These are phyloP conservation scores for Rhea americana DNA, from an alignment of 2,113 vertebrate species.

Conservation along the genomic window DNA sequence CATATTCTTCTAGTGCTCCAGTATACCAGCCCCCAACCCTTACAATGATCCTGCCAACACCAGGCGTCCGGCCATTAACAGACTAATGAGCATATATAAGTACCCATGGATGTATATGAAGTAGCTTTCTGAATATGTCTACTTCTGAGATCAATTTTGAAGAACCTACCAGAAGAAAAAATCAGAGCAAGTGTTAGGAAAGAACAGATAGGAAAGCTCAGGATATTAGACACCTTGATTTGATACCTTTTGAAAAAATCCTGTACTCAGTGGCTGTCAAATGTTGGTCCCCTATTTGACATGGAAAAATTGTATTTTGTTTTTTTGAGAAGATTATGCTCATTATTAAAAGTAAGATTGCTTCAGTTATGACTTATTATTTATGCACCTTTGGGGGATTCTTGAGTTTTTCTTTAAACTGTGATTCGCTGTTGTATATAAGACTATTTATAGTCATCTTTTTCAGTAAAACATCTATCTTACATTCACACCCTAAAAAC, in stretches of 20 bases:
- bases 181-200: not conserved
- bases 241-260: constrained; percentile 10
- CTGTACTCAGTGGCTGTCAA: not conserved
- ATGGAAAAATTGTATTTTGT: constrained; percentile 32
- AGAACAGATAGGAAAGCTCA: not conserved
- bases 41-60: no score
- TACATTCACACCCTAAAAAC: not conserved
- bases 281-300: not conserved
- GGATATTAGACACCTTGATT: not conserved
- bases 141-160: not conserved
- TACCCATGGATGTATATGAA: rapidly evolving
- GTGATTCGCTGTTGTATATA: not conserved
- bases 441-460: not conserved
- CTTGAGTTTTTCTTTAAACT: not conserved
- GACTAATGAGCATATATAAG: rapidly evolving
- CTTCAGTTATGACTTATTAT: not conserved
- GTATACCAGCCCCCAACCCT: not conserved
- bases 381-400: not conserved
- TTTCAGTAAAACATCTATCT: constrained; percentile 1
- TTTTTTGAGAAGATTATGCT: constrained; percentile 1
- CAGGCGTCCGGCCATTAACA: not conserved
- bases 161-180: not conserved
- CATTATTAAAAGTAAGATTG: not conserved
- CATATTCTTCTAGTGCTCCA: not conserved
- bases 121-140: not conserved